Percentiles rank a stretch among this genome's conserved stretches.
Conservation (phyloP, 2,113 vertebrate genomes). For the Mohoua ochrocephala region DNA sequence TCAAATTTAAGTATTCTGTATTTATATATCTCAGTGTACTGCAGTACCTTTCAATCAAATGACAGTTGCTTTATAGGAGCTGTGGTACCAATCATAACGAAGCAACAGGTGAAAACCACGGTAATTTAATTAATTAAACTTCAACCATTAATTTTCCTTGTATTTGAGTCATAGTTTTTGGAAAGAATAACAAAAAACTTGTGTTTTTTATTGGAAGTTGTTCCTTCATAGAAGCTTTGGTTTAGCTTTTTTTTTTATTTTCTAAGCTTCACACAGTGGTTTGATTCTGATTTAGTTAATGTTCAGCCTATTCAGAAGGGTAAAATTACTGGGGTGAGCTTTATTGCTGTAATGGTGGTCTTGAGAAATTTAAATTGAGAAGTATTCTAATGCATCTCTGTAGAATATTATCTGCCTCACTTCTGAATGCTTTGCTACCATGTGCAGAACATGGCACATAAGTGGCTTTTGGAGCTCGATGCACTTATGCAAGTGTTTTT, state of each 20-base stretch:
- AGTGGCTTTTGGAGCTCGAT: not conserved
- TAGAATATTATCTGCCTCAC: slow-evolving; percentile 32
- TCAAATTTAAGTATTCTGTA: not conserved
- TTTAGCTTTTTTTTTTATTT: not conserved
- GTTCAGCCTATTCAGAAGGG: slow-evolving; percentile 50
- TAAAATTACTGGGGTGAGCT: slow-evolving; percentile 51
- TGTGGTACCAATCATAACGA: not conserved
- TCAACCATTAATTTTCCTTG: not conserved
- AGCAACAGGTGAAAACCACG: not conserved
- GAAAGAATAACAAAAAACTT: not conserved
- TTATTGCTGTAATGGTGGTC: slow-evolving; percentile 47
- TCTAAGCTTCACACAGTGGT: not conserved
- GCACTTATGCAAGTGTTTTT: slow-evolving; percentile 37
- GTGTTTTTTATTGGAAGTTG: not conserved
- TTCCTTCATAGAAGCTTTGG: not conserved
- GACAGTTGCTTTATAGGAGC: not conserved
- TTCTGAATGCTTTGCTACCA: slow-evolving; percentile 21
- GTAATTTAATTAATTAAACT: not conserved
- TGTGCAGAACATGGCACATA: slow-evolving; percentile 45
- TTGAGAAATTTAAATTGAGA: slow-evolving; percentile 64
- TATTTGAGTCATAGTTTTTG: not conserved
- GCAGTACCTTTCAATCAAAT: not conserved
- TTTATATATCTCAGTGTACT: not conserved
- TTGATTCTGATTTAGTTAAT: slow-evolving; percentile 61
- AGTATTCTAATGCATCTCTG: slow-evolving; percentile 57